Conservation (phyloP, 2,113 vertebrate genomes). For the Oceanodroma tethys region DNA sequence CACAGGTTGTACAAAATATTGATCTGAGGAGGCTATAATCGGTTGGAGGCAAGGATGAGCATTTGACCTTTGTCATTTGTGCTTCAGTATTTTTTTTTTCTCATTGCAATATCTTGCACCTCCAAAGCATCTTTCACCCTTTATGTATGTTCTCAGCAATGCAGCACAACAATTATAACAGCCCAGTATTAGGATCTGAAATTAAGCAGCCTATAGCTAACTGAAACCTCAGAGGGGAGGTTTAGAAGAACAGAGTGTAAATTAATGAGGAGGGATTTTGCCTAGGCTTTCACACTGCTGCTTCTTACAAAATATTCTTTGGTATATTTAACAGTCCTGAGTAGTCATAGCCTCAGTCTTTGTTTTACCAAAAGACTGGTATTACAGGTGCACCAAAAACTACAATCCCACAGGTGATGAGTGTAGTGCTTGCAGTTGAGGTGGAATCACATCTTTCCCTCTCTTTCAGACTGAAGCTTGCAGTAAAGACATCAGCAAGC, state of each 20-base stretch:
- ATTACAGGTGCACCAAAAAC: background rate
- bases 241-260: background rate
- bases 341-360: background rate
- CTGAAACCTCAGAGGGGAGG: background rate
- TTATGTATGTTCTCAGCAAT: background rate
- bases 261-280: background rate
- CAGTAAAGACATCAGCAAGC: background rate
- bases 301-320: background rate
- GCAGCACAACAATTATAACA: background rate
- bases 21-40: background rate
- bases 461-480: background rate
- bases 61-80: background rate
- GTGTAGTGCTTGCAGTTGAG: background rate
- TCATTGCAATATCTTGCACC: background rate
- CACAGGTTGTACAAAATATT: background rate
- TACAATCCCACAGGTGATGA: background rate
- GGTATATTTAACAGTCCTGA: background rate
- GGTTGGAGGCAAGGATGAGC: background rate
- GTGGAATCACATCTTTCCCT: background rate
- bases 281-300: background rate
- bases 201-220: background rate
- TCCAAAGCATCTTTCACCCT: background rate
- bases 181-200: background rate
- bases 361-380: background rate
- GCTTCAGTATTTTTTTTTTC: background rate